Evolutionary conservation across 2,113 vertebrate genomes (phyloP), one percentile per base, ranked within the genome.

Genomic region (Regulus satrapa): DNA sequence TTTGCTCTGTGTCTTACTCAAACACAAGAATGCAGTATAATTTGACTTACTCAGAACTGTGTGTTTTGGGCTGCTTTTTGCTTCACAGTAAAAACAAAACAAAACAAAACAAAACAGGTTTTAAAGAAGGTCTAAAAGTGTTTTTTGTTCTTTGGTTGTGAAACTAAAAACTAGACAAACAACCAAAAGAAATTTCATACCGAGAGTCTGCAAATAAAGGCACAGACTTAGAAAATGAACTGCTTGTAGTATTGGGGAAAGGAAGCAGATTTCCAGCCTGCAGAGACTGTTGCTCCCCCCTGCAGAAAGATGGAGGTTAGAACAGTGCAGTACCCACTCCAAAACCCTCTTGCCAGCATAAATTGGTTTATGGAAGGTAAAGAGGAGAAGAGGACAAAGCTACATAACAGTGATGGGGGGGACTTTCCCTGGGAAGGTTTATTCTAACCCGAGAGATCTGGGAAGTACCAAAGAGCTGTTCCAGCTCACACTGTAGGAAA

Each of bases 111-210:
- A n/a, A n/a, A n/a, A n/a, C 20, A 61, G 32, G n/a, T 31, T 88
- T 92, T 85, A 94, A 95, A 81, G 80, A 94, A 86, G 32, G 20
- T 94, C 64, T 95, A 75, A 94, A 96, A 85, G 74, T 91, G 58
- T 86, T 93, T 97, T 97, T 94, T 97, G 83, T 96, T 97, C 79
- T 94, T 91, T 49, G 90, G 91, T 96, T 94, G 85, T 97, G 92
- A 97, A 97, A 96, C 79, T 86, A 85, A 97, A 96, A 96, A 51
- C 81, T 95, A 93, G 73, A 80, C 73, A 97, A 97, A 93, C 92
- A 95, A 95, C 46, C 77, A 59, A 92, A 94, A 92, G 80, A 95
- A 64, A 95, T 76, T 86, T 94, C 80, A 94, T 91, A 93, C 90
- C 1, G 13, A 92, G 72, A 95, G 72, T 20, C 40, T 92, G 75